These are phyloP conservation scores for Drosophila yooni DNA, from an alignment of 2,888 invertebrate genomes.

Conservation along the genomic window DNA sequence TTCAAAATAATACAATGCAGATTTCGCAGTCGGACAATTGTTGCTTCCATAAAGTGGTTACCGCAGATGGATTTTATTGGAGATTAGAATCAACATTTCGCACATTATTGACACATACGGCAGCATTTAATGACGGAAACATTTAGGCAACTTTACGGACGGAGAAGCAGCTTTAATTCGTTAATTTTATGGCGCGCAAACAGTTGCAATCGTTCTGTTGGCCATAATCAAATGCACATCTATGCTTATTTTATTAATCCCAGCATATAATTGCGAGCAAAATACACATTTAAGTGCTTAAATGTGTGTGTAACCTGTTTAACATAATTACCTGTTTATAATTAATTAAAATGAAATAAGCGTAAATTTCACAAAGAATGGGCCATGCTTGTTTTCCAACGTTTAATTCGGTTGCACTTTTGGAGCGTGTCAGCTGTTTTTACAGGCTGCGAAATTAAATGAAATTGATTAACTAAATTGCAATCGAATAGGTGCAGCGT, in stretches of 20 bases:
- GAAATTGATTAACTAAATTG: slow-evolving; percentile 73
- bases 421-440: slow-evolving; percentile 54
- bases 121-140: slow-evolving; percentile 56
- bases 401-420: slow-evolving; percentile 15
- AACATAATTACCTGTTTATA: slow-evolving; percentile 82
- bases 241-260: slow-evolving; percentile 24
- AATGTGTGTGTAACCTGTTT: slow-evolving; percentile 55
- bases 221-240: slow-evolving; percentile 18
- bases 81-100: slow-evolving; percentile 37
- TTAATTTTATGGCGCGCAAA: slow-evolving; percentile 36
- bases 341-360: slow-evolving; percentile 82
- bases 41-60: slow-evolving; percentile 39
- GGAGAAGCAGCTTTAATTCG: slow-evolving; percentile 46
- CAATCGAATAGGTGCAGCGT: slow-evolving; percentile 60
- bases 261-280: slow-evolving; percentile 39
- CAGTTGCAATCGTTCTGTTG: slow-evolving; percentile 34
- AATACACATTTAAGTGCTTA: slow-evolving; percentile 3
- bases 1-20: slow-evolving; percentile 14
- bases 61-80: slow-evolving; percentile 43
- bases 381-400: slow-evolving; percentile 63
- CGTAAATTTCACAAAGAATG: slow-evolving; percentile 77
- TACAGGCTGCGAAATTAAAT: slow-evolving; percentile 50
- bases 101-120: slow-evolving; percentile 66
- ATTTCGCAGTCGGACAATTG: slow-evolving; percentile 18
- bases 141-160: slow-evolving; percentile 55